A percentile compares a stretch with the other conserved stretches of the same genome.
These are phyloP conservation scores for Virgularia gustaviana DNA, from an alignment of 92 coral and sea anemone genomes.

Conservation along the genomic window DNA sequence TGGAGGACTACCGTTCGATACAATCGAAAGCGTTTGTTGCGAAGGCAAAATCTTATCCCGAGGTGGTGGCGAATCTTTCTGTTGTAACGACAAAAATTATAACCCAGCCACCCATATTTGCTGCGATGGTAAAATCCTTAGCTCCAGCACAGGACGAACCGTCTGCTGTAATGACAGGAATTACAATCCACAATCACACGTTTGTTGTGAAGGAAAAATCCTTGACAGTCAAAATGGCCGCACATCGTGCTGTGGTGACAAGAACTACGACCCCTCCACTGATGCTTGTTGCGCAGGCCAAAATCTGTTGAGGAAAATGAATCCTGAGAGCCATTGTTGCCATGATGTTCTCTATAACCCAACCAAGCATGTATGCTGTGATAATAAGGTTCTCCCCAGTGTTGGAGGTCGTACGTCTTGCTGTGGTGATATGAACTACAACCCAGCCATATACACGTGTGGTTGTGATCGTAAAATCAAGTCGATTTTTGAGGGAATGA, in stretches of 20 bases:
- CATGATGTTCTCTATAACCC: background rate
- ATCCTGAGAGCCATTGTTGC: background rate
- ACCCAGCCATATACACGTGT: too few species aligned
- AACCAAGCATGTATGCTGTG: conserved; percentile 5
- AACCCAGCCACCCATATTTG: background rate
- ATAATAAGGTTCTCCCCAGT: background rate
- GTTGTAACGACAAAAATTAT: background rate
- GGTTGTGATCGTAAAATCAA: too few species aligned
- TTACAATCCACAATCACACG: background rate
- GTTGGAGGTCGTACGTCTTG: background rate
- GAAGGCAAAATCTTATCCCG: background rate
- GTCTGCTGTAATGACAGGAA: background rate
- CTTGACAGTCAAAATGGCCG: background rate
- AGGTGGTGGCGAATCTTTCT: background rate
- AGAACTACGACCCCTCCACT: background rate
- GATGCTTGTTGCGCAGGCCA: background rate
- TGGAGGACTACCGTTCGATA: background rate
- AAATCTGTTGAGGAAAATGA: background rate
- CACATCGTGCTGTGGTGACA: background rate
- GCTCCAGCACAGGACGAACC: background rate
- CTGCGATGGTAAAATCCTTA: background rate
- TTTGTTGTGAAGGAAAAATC: background rate
- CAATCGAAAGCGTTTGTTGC: background rate
- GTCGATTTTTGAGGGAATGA: too few species aligned
- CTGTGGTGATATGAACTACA: too few species aligned